Evolutionary conservation across 1,140 invertebrate species (phyloP).

Genomic region (Drosophila burlai): DNA sequence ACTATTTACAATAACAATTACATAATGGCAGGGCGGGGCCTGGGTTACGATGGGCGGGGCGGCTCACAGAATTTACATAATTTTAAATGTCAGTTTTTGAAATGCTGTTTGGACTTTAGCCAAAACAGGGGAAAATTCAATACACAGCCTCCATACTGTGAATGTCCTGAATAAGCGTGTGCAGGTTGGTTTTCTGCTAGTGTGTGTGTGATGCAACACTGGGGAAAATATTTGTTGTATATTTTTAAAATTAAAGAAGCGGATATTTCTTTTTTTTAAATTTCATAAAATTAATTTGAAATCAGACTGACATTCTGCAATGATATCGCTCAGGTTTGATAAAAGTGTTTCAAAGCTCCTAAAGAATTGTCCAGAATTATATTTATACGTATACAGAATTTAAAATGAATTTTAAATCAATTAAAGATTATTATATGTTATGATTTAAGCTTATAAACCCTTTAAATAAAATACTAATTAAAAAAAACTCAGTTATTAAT

Average conservation of each 20-base stretch:
- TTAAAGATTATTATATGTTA: no score
- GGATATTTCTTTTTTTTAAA: no score
- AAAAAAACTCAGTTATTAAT: no score
- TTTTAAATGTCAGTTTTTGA: conserved; percentile 66
- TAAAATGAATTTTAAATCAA: no score
- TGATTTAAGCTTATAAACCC: no score
- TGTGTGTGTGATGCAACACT: conserved; percentile 1
- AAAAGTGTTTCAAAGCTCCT: no score
- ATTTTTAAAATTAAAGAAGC: background rate
- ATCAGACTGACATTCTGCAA: no score
- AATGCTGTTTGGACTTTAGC: conserved; percentile 36
- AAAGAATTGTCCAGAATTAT: no score
- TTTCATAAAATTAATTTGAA: no score
- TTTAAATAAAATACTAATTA: no score
- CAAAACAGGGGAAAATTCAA: conserved; percentile 42
- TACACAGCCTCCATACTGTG: conserved; percentile 26
- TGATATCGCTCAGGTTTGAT: no score
- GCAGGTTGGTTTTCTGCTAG: conserved; percentile 3
- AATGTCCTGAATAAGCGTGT: conserved; percentile 15
- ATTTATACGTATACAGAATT: no score
- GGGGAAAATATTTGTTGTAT: background rate
- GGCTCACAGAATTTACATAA: conserved; percentile 66
- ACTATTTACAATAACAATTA: conserved; percentile 82
- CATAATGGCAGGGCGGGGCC: conserved; percentile 30
- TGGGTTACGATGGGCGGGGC: background rate